Evolutionary conservation across 2,113 vertebrate species (phyloP).

Genomic region (Terrapene triunguis): DNA sequence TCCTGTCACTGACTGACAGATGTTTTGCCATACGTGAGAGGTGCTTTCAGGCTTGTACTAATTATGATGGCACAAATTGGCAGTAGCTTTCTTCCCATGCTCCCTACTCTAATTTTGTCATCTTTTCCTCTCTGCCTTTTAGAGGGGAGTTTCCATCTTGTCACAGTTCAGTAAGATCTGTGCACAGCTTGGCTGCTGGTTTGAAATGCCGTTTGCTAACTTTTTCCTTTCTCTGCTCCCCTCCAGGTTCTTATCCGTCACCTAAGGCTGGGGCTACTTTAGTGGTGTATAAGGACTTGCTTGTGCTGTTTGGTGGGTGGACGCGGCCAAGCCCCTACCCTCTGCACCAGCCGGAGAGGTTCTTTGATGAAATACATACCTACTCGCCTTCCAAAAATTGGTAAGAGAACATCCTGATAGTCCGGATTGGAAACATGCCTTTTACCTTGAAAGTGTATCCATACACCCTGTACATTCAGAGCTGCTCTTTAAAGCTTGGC

Average conservation of each 20-base stretch:
- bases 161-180: rapidly evolving
- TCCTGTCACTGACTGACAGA: constrained; percentile 71
- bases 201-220: not conserved
- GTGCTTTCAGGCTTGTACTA: constrained; percentile 67
- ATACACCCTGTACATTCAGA: not conserved
- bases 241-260: constrained; percentile 95
- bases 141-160: not conserved
- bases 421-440: not conserved
- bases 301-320: constrained; percentile 98
- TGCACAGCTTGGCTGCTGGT: rapidly evolving
- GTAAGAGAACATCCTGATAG: constrained; percentile 76
- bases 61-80: constrained; percentile 32
- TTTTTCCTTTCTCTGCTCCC: not conserved
- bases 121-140: not conserved
- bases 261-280: constrained; percentile 97
- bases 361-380: constrained; percentile 99
- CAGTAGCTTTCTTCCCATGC: constrained; percentile 40
- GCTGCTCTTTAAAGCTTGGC: not conserved
- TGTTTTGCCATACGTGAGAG: constrained; percentile 57
- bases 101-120: constrained; percentile 21
- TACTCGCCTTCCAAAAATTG: constrained; percentile 99
- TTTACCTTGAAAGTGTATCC: constrained; percentile 2
- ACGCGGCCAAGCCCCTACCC: constrained; percentile 97
- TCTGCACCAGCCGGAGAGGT: constrained; percentile 96
- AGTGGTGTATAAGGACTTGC: constrained; percentile 95